phyloP scores from a whole-genome alignment of 2,888 invertebrate genomes.

The Coleophora deauratella region DNA sequence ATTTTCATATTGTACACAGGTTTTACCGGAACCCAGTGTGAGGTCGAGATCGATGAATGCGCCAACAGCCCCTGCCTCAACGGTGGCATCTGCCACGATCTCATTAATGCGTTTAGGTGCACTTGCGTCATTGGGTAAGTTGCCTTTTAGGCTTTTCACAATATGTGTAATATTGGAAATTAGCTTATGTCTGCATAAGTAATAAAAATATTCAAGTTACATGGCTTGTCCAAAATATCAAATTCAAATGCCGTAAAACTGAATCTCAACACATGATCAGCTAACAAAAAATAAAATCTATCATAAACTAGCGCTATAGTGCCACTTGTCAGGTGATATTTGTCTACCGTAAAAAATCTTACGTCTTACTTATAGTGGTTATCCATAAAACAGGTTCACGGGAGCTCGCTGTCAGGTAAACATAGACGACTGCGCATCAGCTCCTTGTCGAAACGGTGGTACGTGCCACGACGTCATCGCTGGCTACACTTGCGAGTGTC shows the following conservation, averaged over 20 bases:
- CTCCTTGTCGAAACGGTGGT: conserved; percentile 92
- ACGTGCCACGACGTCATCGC: conserved; percentile 92
- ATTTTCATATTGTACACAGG: conserved; percentile 62
- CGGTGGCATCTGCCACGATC: conserved; percentile 88
- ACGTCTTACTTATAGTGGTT: too few species aligned
- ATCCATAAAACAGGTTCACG: conserved; percentile 84
- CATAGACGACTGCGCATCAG: conserved; percentile 91
- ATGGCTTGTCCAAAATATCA: too few species aligned
- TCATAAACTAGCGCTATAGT: too few species aligned
- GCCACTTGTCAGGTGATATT: too few species aligned
- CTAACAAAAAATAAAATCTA: too few species aligned
- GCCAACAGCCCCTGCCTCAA: conserved; percentile 89
- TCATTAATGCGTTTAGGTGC: conserved; percentile 91
- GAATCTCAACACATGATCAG: too few species aligned
- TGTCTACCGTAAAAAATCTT: too few species aligned
- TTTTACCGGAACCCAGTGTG: conserved; percentile 92
- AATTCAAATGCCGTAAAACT: too few species aligned
- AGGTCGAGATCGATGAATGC: conserved; percentile 93
- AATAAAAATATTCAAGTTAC: too few species aligned
- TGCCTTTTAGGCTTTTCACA: conserved; percentile 1
- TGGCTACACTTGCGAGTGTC: conserved; percentile 93
- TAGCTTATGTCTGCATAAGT: too few species aligned
- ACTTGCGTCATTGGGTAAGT: conserved; percentile 86
- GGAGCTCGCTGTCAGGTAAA: conserved; percentile 91
- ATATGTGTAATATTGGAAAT: too few species aligned